Conservation (phyloP, 2,797 vertebrate species). For the Siniperca undulata region DNA sequence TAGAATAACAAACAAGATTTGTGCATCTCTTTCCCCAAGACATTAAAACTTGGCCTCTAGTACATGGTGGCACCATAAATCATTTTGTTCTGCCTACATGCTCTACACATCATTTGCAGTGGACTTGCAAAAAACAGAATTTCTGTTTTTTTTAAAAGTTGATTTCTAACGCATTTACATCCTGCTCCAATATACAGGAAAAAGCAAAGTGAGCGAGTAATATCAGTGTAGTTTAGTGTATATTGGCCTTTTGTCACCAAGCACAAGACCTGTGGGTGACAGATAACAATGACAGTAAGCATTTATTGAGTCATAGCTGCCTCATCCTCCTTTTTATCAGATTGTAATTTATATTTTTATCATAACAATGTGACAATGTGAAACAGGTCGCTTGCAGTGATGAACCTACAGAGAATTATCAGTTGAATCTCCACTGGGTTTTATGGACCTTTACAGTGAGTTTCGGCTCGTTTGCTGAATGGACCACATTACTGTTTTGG, state of each 20-base stretch:
- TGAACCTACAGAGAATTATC: neutral
- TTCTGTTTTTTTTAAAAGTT: neutral
- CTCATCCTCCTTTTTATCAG: too few relatives aligned
- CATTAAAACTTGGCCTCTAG: slow-evolving; percentile 1
- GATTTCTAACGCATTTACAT: neutral
- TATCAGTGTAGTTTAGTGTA: neutral
- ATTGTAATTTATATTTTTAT: neutral
- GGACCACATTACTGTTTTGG: neutral
- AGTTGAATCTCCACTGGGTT: neutral
- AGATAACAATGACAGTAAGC: too few relatives aligned
- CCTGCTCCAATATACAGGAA: neutral
- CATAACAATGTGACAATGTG: neutral
- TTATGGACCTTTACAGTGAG: neutral
- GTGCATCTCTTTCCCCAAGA: slow-evolving; percentile 14
- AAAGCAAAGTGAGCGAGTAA: neutral
- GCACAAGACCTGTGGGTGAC: too few relatives aligned
- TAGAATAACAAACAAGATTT: neutral
- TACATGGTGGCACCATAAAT: neutral
- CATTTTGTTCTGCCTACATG: neutral
- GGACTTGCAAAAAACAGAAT: too few relatives aligned
- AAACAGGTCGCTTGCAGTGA: neutral
- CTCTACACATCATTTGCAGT: neutral
- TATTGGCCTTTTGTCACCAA: neutral
- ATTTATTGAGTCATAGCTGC: too few relatives aligned
- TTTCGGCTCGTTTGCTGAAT: neutral